Evolutionary conservation across 1,140 invertebrate genomes (phyloP), one percentile per base, ranked within the genome.

Genomic region (Macrobrachium nipponense): DNA sequence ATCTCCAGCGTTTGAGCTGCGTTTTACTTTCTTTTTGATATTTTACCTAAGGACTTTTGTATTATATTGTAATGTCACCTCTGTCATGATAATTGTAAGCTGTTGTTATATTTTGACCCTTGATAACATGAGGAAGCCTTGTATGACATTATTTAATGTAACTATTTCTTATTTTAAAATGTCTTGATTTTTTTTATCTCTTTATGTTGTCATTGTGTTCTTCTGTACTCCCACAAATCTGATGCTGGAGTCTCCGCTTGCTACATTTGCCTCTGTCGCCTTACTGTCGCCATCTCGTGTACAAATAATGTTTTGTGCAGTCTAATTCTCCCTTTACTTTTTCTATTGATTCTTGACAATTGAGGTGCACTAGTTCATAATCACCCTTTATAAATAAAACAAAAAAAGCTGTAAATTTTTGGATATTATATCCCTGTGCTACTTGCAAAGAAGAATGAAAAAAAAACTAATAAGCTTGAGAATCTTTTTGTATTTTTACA

Each of bases 401-500:
- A 36, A 77, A 85, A 80, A 80, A 80, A n/a, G 82, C 64, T 85
- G 82, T 85, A 85, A 51, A 85, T 85, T 85, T 85, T 85, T 85
- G 82, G 82, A 85, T 85, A 83, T 64, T 76, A 85, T 79, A 85
- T 43, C 64, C 82, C 82, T 85, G 82, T 85, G 82, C 82, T 85
- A 85, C 82, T 70, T 85, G 75, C 82, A 70, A 85, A 72, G 75
- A 61, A 83, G 75, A 85, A 43, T 85, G 82, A 85, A 85, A 84
- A 79, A 83, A 72, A 51, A 51, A 51, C 20, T 27, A 70, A 79
- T 78, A 85, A 70, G 82, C 82, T 78, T 72, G 82, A 85, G 76
- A 85, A 85, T 85, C 82, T 86, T 86, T 86, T 86, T 86, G 83
- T 86, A 86, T 86, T 86, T 86, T 86, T 86, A 86, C 83, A 86